Base-by-base conservation (phyloP, 2,888 invertebrate species). In the Plebejus anna region DNA sequence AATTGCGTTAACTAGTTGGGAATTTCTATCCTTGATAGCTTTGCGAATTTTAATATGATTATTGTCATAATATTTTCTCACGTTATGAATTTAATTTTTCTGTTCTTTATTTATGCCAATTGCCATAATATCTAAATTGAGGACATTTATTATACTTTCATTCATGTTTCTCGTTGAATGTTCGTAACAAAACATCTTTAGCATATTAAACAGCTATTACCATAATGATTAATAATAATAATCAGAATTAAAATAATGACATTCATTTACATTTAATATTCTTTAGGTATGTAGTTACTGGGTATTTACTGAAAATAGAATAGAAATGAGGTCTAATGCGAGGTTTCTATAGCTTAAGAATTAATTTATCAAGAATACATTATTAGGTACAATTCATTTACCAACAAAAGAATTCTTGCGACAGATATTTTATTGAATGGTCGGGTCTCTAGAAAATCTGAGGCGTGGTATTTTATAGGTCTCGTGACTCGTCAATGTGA, bases 401-500 rank as follows among this genome's bases (percentile, higher is more conserved):
- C 28, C 32, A 66, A 11, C 32, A 66, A 66, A 66, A 61, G 0
- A 61, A 5, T 32, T 66, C 32, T 13, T 16, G 13, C 66, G 61
- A 11, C 61, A 61, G 11, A 28, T 28, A 11, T 32, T 66, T 11
- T 66, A 66, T 66, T 28, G 13, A 32, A 36, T 66, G 32, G 5
- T 9, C 2, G 66, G 32, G 22, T 66, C 66, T 36, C 11, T 36
- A 66, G 11, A 66, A 66, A 36, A 66, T 66, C 32, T 66, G 11
- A 66, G 66, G 66, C 66, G 66, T 66, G 16, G 66, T 66, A 66
- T 36, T 66, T 36, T 66, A 66, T 32, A 36, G 32, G 32, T 5
- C 66, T 66, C 66, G 36, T 66, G 66, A 66, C 32, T 66, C 66
- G 32, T 66, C 66, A 66, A 36, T 36, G 66, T 66, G 32, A 66